These are phyloP conservation scores for Dasyprocta punctata DNA, from an alignment of 2,113 vertebrate genomes.

Conservation along the genomic window DNA sequence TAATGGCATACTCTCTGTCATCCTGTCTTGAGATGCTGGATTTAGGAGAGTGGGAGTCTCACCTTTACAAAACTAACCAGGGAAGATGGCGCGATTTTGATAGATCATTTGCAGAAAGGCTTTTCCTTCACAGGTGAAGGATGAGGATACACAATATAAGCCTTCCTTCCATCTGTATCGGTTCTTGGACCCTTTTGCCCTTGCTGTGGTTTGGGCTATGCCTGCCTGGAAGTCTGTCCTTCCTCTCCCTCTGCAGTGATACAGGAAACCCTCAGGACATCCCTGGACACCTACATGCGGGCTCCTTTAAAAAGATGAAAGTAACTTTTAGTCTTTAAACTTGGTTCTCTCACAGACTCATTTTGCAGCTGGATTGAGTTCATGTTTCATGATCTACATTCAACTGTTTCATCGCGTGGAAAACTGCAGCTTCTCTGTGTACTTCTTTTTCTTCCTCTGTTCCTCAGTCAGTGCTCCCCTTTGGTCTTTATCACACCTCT, in stretches of 20 bases:
- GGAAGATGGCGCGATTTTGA: not conserved
- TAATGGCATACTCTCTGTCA: not conserved
- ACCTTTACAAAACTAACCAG: not conserved
- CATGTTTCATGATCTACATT: not conserved
- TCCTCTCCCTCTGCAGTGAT: not conserved
- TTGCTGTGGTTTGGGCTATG: not conserved
- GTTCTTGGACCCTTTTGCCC: not conserved
- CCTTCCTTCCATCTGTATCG: too few relatives aligned
- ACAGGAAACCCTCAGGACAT: not conserved
- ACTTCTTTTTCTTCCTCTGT: not conserved
- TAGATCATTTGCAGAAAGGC: not conserved
- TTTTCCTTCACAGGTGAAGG: not conserved
- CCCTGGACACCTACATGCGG: not conserved
- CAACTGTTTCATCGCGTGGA: not conserved
- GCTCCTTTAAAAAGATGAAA: not conserved
- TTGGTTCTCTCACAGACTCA: not conserved
- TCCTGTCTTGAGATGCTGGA: not conserved
- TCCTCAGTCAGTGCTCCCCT: constrained; percentile 15
- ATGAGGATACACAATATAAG: not conserved
- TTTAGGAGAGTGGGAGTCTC: not conserved
- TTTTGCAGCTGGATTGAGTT: not conserved
- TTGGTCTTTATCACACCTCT: not conserved
- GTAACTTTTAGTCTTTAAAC: not conserved
- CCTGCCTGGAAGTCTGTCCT: not conserved
- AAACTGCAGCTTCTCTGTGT: not conserved